Conservation (phyloP, 1,140 invertebrate genomes). For the Dryas iulia region DNA sequence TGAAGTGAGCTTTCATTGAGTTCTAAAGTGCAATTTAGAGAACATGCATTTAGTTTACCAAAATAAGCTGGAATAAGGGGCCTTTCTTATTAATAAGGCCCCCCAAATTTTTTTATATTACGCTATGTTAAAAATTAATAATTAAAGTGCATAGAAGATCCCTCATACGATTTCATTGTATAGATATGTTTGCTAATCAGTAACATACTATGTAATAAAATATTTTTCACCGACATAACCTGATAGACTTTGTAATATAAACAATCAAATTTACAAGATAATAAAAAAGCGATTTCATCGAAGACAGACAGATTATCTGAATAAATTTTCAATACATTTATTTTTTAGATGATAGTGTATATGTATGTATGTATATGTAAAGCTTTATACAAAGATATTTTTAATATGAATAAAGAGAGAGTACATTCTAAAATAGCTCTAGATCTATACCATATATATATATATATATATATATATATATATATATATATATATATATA, state of each 20-base stretch:
- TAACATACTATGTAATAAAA: constrained; percentile 65
- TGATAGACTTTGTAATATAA: constrained; percentile 74
- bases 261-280: constrained; percentile 55
- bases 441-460: background rate
- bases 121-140: background rate
- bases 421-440: constrained; percentile 33
- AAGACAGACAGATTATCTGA: constrained; percentile 44
- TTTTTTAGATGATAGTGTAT: constrained; percentile 24
- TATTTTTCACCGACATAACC: constrained; percentile 67
- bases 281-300: constrained; percentile 44
- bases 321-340: constrained; percentile 26
- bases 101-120: background rate
- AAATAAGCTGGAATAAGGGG: background rate
- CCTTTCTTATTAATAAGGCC: background rate
- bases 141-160: background rate
- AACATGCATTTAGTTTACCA: background rate
- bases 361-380: constrained; percentile 31
- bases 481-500: background rate
- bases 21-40: background rate
- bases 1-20: background rate
- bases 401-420: constrained; percentile 28
- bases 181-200: constrained; percentile 19
- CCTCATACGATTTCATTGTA: background rate
- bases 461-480: background rate
- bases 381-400: constrained; percentile 53